Evolutionary conservation across 2,113 vertebrate species (phyloP), one percentile per base, ranked within the genome.

Genomic region (Chlorodrepanis virens): DNA sequence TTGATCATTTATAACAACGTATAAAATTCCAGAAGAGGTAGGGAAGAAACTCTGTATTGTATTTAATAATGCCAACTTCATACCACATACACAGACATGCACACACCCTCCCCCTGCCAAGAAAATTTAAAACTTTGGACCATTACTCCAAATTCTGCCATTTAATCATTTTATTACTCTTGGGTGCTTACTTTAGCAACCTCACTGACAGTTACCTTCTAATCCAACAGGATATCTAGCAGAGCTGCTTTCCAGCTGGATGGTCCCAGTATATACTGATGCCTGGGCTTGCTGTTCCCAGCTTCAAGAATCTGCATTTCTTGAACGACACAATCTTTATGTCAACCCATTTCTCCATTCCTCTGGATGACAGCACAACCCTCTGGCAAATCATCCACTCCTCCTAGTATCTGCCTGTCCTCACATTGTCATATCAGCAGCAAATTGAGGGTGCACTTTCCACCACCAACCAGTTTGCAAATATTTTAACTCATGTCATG

Each of bases 191-290:
- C 23, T 67, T 81, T 52, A 82, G 42, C 42, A 71, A 9, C 29
- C 3, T 56, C 19, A 44, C 13, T 85, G 33, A 69, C 6, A 2
- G 14, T 60, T 45, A 57, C 3, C 42, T 42, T 82, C 16, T 49
- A 59, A 14, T 57, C 31, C 60, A 69, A 8, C 0, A 0, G 16
- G 27, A 69, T 9, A 8, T 14, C 15, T 29, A 29, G 5, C 35
- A 52, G 11, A 59, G 31, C 21, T 79, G 39, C 22, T 70, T 68
- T 49, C 20, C 44, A 53, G 1, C 35, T 63, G 15, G 11, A 11
- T 45, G 24, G 24, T 39, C 39, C 33, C 13, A 61, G 6, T 25
- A 42, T 11, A 14, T 18, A 14, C 29, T 49, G 29, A 17, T 80
- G 24, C 14, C 20, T 64, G 21, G 11, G 5, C 5, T 7, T 27